Conservation (phyloP, 2,888 invertebrate genomes). For the Chrysodeixis includens region DNA sequence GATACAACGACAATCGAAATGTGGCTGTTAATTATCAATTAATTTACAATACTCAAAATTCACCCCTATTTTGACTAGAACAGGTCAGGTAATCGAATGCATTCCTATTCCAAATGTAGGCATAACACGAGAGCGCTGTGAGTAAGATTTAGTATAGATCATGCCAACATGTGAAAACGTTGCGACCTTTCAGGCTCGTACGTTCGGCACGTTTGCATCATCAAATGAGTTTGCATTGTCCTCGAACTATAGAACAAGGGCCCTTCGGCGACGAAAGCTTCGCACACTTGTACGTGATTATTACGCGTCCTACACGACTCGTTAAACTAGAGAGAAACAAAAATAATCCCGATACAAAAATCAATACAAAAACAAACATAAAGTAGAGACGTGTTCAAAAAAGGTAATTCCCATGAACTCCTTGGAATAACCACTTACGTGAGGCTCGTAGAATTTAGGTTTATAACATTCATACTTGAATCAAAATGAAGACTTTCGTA, state of each 20-base stretch:
- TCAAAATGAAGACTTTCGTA: conserved; percentile 36
- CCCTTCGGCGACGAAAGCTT: conserved; percentile 50
- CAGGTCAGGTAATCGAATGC: conserved; percentile 20
- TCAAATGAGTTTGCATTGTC: conserved; percentile 51
- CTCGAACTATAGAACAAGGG: conserved; percentile 28
- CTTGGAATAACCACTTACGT: neutral
- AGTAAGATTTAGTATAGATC: conserved; percentile 50
- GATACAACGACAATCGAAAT: neutral
- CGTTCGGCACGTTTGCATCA: conserved; percentile 40
- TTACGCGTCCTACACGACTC: conserved; percentile 64
- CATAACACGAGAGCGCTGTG: conserved; percentile 23
- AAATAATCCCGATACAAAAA: neutral
- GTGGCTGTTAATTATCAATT: neutral
- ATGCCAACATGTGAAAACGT: conserved; percentile 28
- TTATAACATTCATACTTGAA: conserved; percentile 35
- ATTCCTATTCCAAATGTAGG: conserved; percentile 35
- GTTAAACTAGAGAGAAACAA: conserved; percentile 41
- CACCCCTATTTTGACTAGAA: conserved; percentile 7
- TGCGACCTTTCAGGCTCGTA: conserved; percentile 17
- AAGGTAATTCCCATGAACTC: neutral
- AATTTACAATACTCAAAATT: conserved; percentile 11
- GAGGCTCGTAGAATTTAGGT: conserved; percentile 28
- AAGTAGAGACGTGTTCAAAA: neutral
- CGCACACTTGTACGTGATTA: conserved; percentile 61
- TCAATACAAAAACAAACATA: neutral